These are phyloP conservation scores for Oryzias sinensis DNA, from an alignment of 2,797 vertebrate species.

Conservation along the genomic window DNA sequence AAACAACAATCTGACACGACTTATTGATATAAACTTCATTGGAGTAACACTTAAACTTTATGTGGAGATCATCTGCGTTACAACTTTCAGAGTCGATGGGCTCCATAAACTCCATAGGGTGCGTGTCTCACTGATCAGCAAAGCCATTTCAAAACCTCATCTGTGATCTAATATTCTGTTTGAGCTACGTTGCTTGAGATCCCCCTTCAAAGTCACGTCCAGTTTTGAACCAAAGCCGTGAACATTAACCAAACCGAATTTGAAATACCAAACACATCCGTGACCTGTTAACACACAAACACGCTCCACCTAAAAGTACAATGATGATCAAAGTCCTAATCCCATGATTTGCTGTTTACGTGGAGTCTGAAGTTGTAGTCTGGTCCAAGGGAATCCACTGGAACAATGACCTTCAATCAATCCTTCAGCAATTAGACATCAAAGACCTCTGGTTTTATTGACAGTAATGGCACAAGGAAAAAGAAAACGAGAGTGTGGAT, in stretches of 20 bases:
- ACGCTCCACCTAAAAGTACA: conserved; percentile 7
- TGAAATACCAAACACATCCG: not conserved
- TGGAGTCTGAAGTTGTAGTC: conserved; percentile 8
- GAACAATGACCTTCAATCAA: conserved; percentile 49
- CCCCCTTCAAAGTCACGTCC: too few species aligned
- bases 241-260: not conserved
- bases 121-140: conserved; percentile 27
- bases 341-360: conserved; percentile 32
- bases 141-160: conserved; percentile 18
- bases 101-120: conserved; percentile 21
- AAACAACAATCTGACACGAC: conserved; percentile 1
- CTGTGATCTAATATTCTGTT: conserved; percentile 43
- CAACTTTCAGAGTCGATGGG: conserved; percentile 20
- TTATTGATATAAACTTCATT: not conserved
- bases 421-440: conserved; percentile 67
- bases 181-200: conserved; percentile 18
- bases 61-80: conserved; percentile 31
- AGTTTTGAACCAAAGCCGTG: too few species aligned
- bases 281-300: not conserved
- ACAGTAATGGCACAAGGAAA: conserved; percentile 35
- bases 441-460: conserved; percentile 43
- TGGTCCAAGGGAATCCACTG: conserved; percentile 13
- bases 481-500: conserved; percentile 12
- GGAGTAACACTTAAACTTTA: conserved; percentile 34
- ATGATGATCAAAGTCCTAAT: conserved; percentile 28